Evolutionary conservation across 1,140 invertebrate genomes (phyloP).

Genomic region (Drosophila micromelanica): DNA sequence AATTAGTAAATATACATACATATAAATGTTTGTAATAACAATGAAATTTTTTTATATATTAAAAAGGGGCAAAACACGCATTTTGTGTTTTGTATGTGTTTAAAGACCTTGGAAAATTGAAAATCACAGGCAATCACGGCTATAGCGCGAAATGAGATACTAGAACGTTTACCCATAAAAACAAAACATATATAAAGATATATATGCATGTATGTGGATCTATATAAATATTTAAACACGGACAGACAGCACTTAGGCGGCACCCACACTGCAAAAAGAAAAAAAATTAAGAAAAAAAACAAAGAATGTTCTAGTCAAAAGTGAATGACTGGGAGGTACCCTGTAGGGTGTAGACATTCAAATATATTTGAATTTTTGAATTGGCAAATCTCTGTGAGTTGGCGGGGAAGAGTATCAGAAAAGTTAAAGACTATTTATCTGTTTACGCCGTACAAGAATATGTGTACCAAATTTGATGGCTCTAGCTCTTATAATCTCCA

Average conservation of each 20-base stretch:
- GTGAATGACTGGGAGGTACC: too few relatives aligned
- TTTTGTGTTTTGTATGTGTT: slow-evolving; percentile 33
- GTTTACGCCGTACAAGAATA: too few relatives aligned
- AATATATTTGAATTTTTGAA: too few relatives aligned
- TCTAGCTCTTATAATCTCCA: too few relatives aligned
- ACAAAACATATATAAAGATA: slow-evolving; percentile 50
- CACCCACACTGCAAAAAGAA: slow-evolving; percentile 67
- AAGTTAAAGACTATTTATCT: too few relatives aligned
- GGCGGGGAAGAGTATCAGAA: too few relatives aligned
- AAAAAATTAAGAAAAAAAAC: slow-evolving; percentile 18
- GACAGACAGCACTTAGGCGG: slow-evolving; percentile 70
- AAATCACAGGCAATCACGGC: slow-evolving; percentile 57
- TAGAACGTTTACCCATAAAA: slow-evolving; percentile 75
- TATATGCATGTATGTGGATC: slow-evolving; percentile 32
- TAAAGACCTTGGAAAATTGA: slow-evolving; percentile 74
- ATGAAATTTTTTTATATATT: slow-evolving; percentile 46
- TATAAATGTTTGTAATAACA: slow-evolving; percentile 20
- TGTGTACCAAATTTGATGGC: too few relatives aligned
- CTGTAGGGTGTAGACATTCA: too few relatives aligned
- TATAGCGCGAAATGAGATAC: slow-evolving; percentile 73
- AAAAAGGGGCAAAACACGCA: slow-evolving; percentile 39
- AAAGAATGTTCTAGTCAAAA: neutral
- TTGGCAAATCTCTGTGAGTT: too few relatives aligned
- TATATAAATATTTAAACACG: slow-evolving; percentile 73
- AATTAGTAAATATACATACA: slow-evolving; percentile 10